A percentile compares a stretch with the other conserved stretches of the same genome.
Evolutionary conservation across 1,140 invertebrate genomes (phyloP).

Genomic region (Drosophila parabipectinata): DNA sequence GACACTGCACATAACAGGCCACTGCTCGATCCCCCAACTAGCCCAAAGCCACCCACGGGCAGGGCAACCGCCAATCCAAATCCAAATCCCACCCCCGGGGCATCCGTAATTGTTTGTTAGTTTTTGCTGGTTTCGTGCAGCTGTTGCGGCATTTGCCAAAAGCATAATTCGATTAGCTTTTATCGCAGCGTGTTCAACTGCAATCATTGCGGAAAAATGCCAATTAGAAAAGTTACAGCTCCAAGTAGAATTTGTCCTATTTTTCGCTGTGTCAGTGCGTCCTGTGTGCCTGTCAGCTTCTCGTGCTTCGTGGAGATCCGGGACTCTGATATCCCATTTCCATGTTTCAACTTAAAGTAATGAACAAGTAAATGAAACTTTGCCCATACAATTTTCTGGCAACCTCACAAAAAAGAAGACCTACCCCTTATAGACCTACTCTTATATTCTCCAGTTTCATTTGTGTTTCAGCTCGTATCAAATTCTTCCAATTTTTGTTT

Average conservation of each 20-base stretch:
- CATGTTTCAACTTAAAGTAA: slow-evolving; percentile 52
- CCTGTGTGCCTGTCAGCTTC: slow-evolving; percentile 26
- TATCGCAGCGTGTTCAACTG: slow-evolving; percentile 76
- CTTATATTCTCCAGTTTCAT: background rate
- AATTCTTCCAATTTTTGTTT: background rate
- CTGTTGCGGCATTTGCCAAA: slow-evolving; percentile 65
- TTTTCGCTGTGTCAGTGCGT: slow-evolving; percentile 34
- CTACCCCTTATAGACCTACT: too few species aligned
- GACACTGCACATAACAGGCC: slow-evolving; percentile 42
- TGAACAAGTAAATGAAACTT: slow-evolving; percentile 67
- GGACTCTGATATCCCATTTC: slow-evolving; percentile 27
- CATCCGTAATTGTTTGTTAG: slow-evolving; percentile 61
- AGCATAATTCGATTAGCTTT: slow-evolving; percentile 81
- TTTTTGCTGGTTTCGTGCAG: slow-evolving; percentile 43
- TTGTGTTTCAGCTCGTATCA: background rate
- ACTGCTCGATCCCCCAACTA: slow-evolving; percentile 6
- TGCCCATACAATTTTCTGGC: slow-evolving; percentile 35
- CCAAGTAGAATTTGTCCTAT: slow-evolving; percentile 20
- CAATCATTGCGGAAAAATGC: slow-evolving; percentile 78
- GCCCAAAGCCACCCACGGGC: background rate
- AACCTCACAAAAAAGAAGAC: background rate
- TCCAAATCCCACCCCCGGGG: background rate
- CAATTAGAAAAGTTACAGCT: slow-evolving; percentile 74
- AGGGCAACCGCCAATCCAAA: background rate
- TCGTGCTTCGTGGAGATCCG: background rate